phyloP scores from a whole-genome alignment of 30 jellyfish, hydroid and myxozoan species.

The Aurelia aurita region DNA sequence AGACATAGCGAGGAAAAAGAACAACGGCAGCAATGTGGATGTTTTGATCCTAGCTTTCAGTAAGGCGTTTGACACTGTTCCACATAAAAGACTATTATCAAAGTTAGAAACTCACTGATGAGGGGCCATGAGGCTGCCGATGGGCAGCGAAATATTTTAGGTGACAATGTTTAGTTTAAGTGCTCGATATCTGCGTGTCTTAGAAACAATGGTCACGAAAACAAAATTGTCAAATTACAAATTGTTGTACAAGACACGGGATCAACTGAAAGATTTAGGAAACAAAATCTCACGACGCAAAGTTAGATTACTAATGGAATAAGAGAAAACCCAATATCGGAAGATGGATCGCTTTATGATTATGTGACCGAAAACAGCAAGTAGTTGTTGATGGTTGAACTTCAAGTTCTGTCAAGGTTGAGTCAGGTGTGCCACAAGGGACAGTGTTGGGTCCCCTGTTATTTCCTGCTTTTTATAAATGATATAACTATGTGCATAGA shows the following conservation, averaged over 20 bases:
- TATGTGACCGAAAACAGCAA: slow-evolving; percentile 70
- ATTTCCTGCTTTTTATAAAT: slow-evolving; percentile 58
- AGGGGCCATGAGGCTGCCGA: too few relatives aligned
- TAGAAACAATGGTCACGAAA: too few relatives aligned
- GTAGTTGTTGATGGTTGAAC: slow-evolving; percentile 71
- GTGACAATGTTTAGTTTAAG: too few relatives aligned
- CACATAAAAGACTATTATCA: slow-evolving; percentile 45
- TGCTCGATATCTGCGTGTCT: too few relatives aligned
- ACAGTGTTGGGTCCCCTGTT: slow-evolving; percentile 66
- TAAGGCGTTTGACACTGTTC: slow-evolving; percentile 72
- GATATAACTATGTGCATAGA: slow-evolving; percentile 33
- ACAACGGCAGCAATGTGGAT: slow-evolving; percentile 71
- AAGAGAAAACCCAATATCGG: slow-evolving; percentile 50
- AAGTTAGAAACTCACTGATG: too few relatives aligned
- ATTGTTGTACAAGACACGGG: too few relatives aligned
- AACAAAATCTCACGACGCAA: too few relatives aligned
- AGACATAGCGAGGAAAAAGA: slow-evolving; percentile 70
- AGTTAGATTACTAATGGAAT: too few relatives aligned
- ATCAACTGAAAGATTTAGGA: too few relatives aligned
- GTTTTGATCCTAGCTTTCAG: slow-evolving; percentile 64
- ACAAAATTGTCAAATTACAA: too few relatives aligned
- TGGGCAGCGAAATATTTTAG: too few relatives aligned
- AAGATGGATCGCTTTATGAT: slow-evolving; percentile 62
- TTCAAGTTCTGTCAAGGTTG: slow-evolving; percentile 46
- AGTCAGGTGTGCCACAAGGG: slow-evolving; percentile 72